Percentiles rank a stretch among this genome's conserved stretches.
phyloP scores from a whole-genome alignment of 1,140 invertebrate species.

The Pseudobourletiella spinata region DNA sequence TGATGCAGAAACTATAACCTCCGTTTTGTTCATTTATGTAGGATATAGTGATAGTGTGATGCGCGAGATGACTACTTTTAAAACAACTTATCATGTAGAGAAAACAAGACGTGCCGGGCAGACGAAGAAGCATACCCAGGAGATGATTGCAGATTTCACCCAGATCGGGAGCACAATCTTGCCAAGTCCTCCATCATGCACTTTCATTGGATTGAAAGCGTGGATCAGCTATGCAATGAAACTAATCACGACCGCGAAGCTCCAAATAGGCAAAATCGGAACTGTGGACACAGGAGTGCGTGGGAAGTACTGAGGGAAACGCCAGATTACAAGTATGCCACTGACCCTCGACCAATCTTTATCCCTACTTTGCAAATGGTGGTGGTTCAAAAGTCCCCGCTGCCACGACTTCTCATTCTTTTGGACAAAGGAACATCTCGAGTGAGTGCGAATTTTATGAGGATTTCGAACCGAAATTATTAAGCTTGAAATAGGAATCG shows the following conservation, averaged over 20 bases:
- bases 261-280: constrained; percentile 43
- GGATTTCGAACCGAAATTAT: not conserved
- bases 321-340: constrained; percentile 36
- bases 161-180: constrained; percentile 7
- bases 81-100: no score
- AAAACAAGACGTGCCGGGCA: not conserved
- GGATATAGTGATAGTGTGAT: no score
- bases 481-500: not conserved
- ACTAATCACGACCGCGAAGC: constrained; percentile 39
- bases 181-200: constrained; percentile 21
- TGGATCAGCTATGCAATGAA: constrained; percentile 41
- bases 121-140: not conserved
- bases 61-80: no score
- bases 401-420: constrained; percentile 8
- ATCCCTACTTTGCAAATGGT: not conserved
- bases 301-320: constrained; percentile 42
- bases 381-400: not conserved
- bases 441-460: constrained; percentile 7
- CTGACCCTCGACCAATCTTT: not conserved
- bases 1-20: no score
- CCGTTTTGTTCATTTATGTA: no score
- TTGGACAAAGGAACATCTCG: constrained; percentile 17
- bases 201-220: constrained; percentile 19
- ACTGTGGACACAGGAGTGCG: constrained; percentile 41
- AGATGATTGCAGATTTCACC: constrained; percentile 22